These are phyloP conservation scores for Hydrocynus forskahlii DNA, from an alignment of 2,797 vertebrate species.

Conservation along the genomic window DNA sequence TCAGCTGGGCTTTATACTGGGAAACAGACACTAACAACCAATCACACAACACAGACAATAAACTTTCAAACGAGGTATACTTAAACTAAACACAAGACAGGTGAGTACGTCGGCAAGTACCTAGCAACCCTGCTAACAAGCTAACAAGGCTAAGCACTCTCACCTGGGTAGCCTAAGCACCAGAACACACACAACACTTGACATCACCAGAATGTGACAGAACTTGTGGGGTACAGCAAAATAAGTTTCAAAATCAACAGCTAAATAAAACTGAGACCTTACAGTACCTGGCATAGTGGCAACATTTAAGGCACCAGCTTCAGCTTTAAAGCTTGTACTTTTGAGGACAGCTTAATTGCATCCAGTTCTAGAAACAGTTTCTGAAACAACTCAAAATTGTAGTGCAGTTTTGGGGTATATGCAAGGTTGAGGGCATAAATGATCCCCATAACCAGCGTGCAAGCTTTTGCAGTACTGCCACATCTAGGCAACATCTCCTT, in stretches of 20 bases:
- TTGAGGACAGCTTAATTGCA: constrained; percentile 46
- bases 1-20: too few relatives aligned
- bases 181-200: too few relatives aligned
- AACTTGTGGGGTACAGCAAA: not conserved
- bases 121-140: too few relatives aligned
- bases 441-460: constrained; percentile 38
- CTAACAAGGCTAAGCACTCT: too few relatives aligned
- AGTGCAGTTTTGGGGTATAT: not conserved
- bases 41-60: too few relatives aligned
- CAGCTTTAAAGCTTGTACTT: constrained; percentile 44
- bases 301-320: not conserved
- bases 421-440: constrained; percentile 4
- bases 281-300: not conserved
- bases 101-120: too few relatives aligned
- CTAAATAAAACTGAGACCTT: too few relatives aligned
- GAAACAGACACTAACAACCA: too few relatives aligned
- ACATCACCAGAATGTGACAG: too few relatives aligned
- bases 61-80: too few relatives aligned
- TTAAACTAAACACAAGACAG: too few relatives aligned
- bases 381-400: constrained; percentile 42
- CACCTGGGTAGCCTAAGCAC: too few relatives aligned
- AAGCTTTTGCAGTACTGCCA: constrained; percentile 31
- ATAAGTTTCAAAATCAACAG: not conserved
- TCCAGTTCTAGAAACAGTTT: constrained; percentile 50
- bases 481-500: constrained; percentile 38